Evolutionary conservation across 2,888 invertebrate genomes (phyloP), one percentile per base, ranked within the genome.

Genomic region (Cybosia mesomella): DNA sequence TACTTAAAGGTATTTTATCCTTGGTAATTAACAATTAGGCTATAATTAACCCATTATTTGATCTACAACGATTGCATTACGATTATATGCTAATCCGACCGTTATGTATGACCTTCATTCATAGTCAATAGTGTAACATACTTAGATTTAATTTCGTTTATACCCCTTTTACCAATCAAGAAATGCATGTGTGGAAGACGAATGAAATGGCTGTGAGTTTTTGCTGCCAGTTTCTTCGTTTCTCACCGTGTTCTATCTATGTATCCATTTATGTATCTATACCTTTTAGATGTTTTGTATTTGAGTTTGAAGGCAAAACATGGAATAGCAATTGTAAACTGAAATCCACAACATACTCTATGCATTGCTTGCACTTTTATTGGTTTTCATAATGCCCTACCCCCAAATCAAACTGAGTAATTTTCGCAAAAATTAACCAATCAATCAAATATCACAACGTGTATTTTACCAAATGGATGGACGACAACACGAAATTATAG

Each of bases 71-170:
- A 55, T 13, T 24, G 18, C 15, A 55, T 15, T 22, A 49, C 49
- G 49, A 49, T 49, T 49, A 49, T n/a, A 49, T 49, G 49, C 49
- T n/a, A 49, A 49, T 49, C 49, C n/a, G n/a, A 49, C n/a, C n/a
- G n/a, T n/a, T n/a, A 43, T 8, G 7, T 43, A 36, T 43, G 43
- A 18, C 43, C 43, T 18, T 18, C 43, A 43, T 49, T 49, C n/a
- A 49, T 49, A n/a, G 9, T 49, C 2, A 49, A n/a, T 49, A 49
- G 49, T 49, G 43, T 18, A 18, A 43, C 18, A 43, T 43, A 7
- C 0, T 18, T 43, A 18, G 18, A 49, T 49, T 8, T n/a, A 18
- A 49, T 49, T 36, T 13, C 36, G 7, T 18, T 43, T 43, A 43
- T n/a, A n/a, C 18, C n/a, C n/a, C n/a, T 49, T 49, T 49, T 49